Base-by-base conservation (phyloP, 2,888 invertebrate species). In the Dexiosoma caninum region DNA sequence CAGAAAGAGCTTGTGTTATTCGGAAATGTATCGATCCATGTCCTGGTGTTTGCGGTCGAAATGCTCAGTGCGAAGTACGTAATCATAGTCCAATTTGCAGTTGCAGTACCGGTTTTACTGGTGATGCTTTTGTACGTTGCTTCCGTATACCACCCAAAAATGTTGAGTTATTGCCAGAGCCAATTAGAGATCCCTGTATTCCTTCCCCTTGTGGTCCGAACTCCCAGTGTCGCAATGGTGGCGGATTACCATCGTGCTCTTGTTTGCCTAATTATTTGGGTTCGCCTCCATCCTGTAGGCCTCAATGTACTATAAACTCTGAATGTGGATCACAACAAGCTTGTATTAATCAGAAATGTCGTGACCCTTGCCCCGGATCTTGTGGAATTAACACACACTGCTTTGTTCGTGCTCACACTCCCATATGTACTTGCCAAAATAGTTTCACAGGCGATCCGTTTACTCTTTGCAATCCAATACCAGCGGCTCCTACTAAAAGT, bases 171-270 rank as follows among this genome's bases (percentile, higher is more conserved):
- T 10, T 35, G 37, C 37, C 23, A 82, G 79, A 86, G 23, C 85
- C 86, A 44, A 87, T 88, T 84, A 87, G 84, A 10, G 92, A 95
- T 86, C 94, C 94, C 12, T 95, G 95, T 86, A 88, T 92, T 75
- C 94, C 94, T 42, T 92, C 93, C 10, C 95, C 95, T 3, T 96
- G 95, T 88, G 96, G 95, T 27, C 93, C 94, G 7, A 94, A 95
- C 87, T 94, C 95, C 82, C 93, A 94, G 88, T 93, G 93, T 81
- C 90, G 91, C 40, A 90, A 91, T 76, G 88, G 92, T 14, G 89
- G 91, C 44, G 92, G 91, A 23, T 88, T 90, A 19, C 92, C 93
- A 7, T 92, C 92, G 1, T 94, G 93, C 83, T 92, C 93, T n/a
- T 96, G 96, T 87, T 91, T 94, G 79, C 92, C 93, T 44, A 93